Evolutionary conservation across 2,888 invertebrate species (phyloP), one percentile per base, ranked within the genome.

Genomic region (Caenorhabditis sp.): DNA sequence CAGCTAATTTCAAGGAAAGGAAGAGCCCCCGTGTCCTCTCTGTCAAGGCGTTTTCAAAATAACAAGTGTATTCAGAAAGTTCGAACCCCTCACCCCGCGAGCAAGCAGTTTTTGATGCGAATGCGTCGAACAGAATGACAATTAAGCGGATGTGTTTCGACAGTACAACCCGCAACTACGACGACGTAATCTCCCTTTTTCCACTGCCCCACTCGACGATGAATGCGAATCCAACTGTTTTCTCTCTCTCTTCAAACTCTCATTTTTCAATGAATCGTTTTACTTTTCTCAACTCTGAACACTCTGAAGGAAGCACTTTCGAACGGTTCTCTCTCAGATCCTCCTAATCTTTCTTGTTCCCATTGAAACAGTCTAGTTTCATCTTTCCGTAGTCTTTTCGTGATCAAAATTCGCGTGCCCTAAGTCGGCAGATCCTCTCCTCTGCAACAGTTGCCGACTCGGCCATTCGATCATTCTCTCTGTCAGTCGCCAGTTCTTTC

Each of bases 71-170:
- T 26, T 15, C 26, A n/a, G n/a, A n/a, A n/a, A n/a, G n/a, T n/a
- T n/a, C n/a, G n/a, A n/a, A n/a, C n/a, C n/a, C n/a, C n/a, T n/a
- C n/a, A 9, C 9, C 15, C 8, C n/a, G 1, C 32, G 5, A 55
- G 32, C 24, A n/a, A 32, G 32, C 24, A 32, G 1, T 26, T n/a
- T 55, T 55, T 26, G 26, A 26, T 18, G 28, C 3, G 2, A 32
- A 24, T n/a, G n/a, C 32, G 35, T 56, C 11, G n/a, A 20, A 55
- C 56, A 32, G 35, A 32, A 32, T 61, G 55, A 72, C 55, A 72
- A 65, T 65, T 74, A 74, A 74, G 74, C 74, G 74, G 74, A 74
- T 74, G n/a, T n/a, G 60, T 60, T 37, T 60, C 60, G 60, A 60
- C 60, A 60, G 37, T 37, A 56, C 55, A 56, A n/a, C 4, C 28